Conservation (phyloP, 2,113 vertebrate genomes). For the Zootoca vivipara region DNA sequence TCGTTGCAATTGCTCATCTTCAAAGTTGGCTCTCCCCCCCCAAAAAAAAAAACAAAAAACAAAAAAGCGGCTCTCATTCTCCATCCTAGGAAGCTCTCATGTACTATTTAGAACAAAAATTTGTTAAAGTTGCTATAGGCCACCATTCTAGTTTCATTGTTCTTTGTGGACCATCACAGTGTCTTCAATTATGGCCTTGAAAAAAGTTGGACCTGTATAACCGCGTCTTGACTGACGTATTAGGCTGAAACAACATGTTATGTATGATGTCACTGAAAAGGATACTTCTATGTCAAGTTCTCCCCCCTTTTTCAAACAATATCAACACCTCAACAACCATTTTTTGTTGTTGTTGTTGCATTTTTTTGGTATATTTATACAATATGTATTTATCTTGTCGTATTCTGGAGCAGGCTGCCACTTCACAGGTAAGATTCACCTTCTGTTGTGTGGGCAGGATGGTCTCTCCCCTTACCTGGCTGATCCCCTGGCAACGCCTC, state of each 20-base stretch:
- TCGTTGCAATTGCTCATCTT: background rate
- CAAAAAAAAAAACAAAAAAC: slow-evolving; percentile 25
- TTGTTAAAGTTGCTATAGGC: background rate
- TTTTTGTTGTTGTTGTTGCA: background rate
- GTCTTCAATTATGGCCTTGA: background rate
- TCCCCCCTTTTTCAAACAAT: background rate
- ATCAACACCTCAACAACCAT: background rate
- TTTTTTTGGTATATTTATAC: background rate
- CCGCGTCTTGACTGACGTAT: background rate
- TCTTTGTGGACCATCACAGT: background rate
- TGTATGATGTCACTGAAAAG: background rate
- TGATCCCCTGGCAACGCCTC: too few relatives aligned
- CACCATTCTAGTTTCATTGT: background rate
- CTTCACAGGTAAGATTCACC: too few relatives aligned
- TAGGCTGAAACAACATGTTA: background rate
- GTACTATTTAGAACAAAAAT: background rate
- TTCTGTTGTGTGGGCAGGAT: too few relatives aligned
- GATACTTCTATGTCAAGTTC: background rate
- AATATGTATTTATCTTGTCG: background rate
- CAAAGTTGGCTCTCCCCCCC: background rate
- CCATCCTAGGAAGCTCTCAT: background rate
- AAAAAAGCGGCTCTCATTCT: background rate
- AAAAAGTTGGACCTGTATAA: slow-evolving; percentile 4
- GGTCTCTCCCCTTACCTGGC: too few relatives aligned
- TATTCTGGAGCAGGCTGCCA: too few relatives aligned